Evolutionary conservation across 2,888 invertebrate genomes (phyloP), one percentile per base, ranked within the genome.

Genomic region (Copidosoma aretas): DNA sequence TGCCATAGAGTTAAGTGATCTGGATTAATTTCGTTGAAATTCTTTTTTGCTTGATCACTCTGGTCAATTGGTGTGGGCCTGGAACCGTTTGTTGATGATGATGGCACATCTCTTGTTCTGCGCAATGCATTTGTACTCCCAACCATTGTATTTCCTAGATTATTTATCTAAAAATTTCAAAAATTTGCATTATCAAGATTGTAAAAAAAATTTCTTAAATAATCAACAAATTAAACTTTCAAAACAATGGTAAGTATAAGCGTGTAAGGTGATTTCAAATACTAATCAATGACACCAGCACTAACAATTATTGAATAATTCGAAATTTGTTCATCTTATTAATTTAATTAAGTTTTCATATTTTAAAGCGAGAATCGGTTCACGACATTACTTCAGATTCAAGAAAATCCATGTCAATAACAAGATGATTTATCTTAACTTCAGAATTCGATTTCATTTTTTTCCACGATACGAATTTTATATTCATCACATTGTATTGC

Each of bases 1-100:
- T 80, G 77, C 82, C 82, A 84, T 53, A 84, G 70, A 21, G 83
- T 82, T 63, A 83, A 76, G 67, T 77, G 76, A 64, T 83, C 83
- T 25, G 80, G 71, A 73, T 84, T 82, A 73, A 81, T 74, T 59
- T 75, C 72, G 53, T 76, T 73, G 25, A 25, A 22, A 21, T n/a
- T 14, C 0, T 49, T 21, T 66, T 65, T 67, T 32, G 24, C 22
- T 56, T 70, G 39, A 41, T 68, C 64, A 57, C 46, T 65, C n/a
- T 65, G 60, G 39, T 75, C 70, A 21, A 72, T 60, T 58, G 66
- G 65, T 65, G 71, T 71, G 68, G 73, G 65, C 60, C 71, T 71
- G 71, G 76, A 74, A 70, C 76, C 76, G 64, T 76, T 76, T 32
- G 74, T 71, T 49, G 70, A 67, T 64, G 53, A 73, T 54, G 75